These are phyloP conservation scores for Parauchenoglanis punctatus DNA, from an alignment of 2,797 vertebrate species.

Conservation along the genomic window DNA sequence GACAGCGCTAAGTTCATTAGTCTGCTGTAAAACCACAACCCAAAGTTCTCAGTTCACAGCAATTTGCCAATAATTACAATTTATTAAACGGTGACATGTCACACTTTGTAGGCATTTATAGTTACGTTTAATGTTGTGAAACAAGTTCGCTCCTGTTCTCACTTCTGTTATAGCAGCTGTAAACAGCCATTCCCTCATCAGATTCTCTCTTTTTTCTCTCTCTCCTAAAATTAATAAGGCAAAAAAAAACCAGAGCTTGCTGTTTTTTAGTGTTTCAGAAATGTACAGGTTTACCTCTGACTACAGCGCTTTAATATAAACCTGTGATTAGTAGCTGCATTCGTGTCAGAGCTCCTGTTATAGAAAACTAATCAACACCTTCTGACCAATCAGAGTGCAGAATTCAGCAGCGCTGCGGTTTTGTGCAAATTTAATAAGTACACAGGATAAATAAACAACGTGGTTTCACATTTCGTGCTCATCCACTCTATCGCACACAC, in stretches of 20 bases:
- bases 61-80: neutral
- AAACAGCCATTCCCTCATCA: neutral
- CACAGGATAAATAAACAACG: neutral
- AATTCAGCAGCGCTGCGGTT: neutral
- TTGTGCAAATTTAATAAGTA: neutral
- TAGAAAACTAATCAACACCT: neutral
- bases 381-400: neutral
- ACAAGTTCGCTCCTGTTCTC: neutral
- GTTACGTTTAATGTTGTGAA: neutral
- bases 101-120: neutral
- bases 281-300: neutral
- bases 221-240: neutral
- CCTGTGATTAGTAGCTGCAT: too few relatives aligned
- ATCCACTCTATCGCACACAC: neutral
- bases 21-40: neutral
- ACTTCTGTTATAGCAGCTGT: neutral
- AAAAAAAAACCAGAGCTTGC: neutral
- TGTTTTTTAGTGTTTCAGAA: neutral
- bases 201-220: neutral
- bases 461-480: neutral
- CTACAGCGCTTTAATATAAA: neutral
- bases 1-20: neutral
- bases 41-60: neutral
- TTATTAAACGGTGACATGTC: neutral
- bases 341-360: neutral